Evolutionary conservation across 2,797 vertebrate genomes (phyloP), one percentile per base, ranked within the genome.

Genomic region (Cynodonichthys magdalenae): DNA sequence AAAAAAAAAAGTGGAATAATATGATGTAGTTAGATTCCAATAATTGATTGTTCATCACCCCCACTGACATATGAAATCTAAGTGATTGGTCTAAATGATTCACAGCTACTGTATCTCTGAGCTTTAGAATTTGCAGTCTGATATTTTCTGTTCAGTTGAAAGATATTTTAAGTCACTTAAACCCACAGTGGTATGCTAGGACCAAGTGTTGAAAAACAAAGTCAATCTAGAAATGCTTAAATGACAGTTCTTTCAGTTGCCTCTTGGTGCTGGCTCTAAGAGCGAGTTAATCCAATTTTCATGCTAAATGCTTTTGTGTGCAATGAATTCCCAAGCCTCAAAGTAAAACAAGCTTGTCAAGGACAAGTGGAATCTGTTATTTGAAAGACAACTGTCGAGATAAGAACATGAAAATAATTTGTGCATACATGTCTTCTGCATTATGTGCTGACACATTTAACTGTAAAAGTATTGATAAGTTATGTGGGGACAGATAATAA

Each of bases 11-110:
- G 56, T 61, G 61, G 63, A 66, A 36, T 7, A 55, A 68, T 74
- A 77, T 69, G 55, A 51, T 69, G 57, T 55, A 56, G 67, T 53
- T 69, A 71, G 68, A 70, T 61, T 75, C 66, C 63, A 62, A 45
- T 48, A 72, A 61, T 67, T 61, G 46, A 67, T 63, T 62, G 50
- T 69, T 55, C 46, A 56, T 64, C 74, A 58, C 42, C 45, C 15
- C 20, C 60, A 59, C 59, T 56, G 36, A 45, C 41, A 63, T 14
- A 15, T 63, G n/a, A 59, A 63, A 46, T 62, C 20, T 27, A 63
- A 47, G 42, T 59, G 61, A 41, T n/a, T 66, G 54, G 68, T 60
- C 24, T 50, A 11, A 20, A 69, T 62, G 65, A 71, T 61, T 85
- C 61, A 71, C 51, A 56, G 18, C 47, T 50, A 24, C 24, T 24